Evolutionary conservation across 2,797 vertebrate genomes (phyloP), one percentile per base, ranked within the genome.

Genomic region (Phalloptychus januarius): DNA sequence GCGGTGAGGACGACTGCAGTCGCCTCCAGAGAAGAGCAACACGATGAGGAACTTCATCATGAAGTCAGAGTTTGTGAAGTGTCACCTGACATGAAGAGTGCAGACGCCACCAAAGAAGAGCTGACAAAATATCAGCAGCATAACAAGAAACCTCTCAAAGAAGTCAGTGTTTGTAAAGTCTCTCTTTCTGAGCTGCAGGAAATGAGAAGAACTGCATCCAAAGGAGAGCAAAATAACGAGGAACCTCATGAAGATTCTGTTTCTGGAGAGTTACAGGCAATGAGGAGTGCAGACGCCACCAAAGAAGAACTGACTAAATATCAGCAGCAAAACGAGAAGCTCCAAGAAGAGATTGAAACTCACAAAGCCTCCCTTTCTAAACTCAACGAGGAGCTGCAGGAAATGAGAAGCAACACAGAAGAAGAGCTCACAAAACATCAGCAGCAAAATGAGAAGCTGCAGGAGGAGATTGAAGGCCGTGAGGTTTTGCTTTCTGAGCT

Each of bases 81-180:
- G 5, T 46, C 1, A 5, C 45, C 33, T 16, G 92, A 95, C 85
- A 83, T 96, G 70, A 95, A 79, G 96, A 97, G 73, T 3, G 93
- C 97, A 73, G 83, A 90, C 8, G 48, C 93, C 86, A 92, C 95
- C 82, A 97, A 96, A 92, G 96, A 97, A 91, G 95, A 97, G 73
- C 93, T 98, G 78, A 6, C 75, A 80, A 92, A 81, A 88, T 33
- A 61, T 61, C 56, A 61, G 1, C 56, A 31, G 33, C 2, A 3
- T 10, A 92, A 92, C 70, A 93, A 97, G 78, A 96, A 96, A 71
- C 95, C 97, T 70, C 91, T 95, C 78, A 92, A 95, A 33, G 95
- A 97, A 1, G 93, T 97, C 52, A 77, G 91, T 67, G 84, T 92
- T 44, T 95, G 96, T 84, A 96, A 97, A 84, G 71, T 83, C 93